phyloP scores from a whole-genome alignment of 2,888 invertebrate species.

The Tridacna gigas region DNA sequence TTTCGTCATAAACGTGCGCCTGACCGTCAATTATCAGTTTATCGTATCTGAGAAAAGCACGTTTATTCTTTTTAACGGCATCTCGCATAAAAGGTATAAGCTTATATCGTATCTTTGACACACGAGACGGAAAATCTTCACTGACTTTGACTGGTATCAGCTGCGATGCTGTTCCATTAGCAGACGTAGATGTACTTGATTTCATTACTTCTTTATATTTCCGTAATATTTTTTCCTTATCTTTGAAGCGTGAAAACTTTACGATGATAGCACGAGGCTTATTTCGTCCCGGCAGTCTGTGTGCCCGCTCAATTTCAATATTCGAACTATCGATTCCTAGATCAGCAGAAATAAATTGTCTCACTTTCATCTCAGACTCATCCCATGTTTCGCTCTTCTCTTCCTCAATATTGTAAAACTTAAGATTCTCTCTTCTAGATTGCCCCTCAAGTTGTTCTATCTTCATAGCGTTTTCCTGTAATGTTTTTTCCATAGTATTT shows the following conservation, averaged over 20 bases:
- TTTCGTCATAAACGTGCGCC: constrained; percentile 8
- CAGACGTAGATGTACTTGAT: neutral
- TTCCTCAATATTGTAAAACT: constrained; percentile 3
- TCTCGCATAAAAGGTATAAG: constrained; percentile 5
- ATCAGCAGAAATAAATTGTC: neutral
- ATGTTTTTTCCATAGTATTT: neutral
- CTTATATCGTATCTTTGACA: neutral
- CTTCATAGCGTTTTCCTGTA: neutral
- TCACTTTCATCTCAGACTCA: constrained; percentile 10
- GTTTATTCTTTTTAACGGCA: neutral
- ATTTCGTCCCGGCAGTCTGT: constrained; percentile 1
- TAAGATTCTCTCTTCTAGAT: constrained; percentile 11
- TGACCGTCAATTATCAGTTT: constrained; percentile 1
- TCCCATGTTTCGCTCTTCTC: constrained; percentile 2
- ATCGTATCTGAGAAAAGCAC: constrained; percentile 11
- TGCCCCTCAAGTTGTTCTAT: constrained; percentile 9
- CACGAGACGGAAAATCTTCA: constrained; percentile 21
- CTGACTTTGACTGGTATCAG: neutral
- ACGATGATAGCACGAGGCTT: constrained; percentile 18
- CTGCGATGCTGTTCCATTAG: neutral
- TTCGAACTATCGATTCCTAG: constrained; percentile 13
- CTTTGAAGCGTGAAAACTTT: constrained; percentile 17
- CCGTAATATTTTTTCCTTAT: constrained; percentile 3
- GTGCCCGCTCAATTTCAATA: constrained; percentile 23
- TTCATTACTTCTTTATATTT: constrained; percentile 1